Base-by-base conservation (phyloP, 2,797 vertebrate species). In the Cottoperca gobio region DNA sequence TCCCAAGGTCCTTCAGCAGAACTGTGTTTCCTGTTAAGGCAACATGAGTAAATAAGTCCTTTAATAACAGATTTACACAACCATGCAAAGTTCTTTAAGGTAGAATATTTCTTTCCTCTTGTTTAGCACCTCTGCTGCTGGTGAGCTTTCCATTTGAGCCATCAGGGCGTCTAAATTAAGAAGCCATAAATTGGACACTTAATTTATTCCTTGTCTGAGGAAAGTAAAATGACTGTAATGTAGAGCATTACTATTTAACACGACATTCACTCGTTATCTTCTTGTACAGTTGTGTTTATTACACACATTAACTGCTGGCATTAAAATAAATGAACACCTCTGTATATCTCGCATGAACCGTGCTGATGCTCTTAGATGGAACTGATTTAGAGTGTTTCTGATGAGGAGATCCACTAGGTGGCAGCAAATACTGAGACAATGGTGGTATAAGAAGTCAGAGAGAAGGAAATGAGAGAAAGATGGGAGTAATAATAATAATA, bases 361-460 rank as follows among this genome's bases (percentile, higher is more conserved):
- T 28, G 24, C 40, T 31, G 55, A 64, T 33, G 35, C 28, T 42
- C 23, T 16, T 21, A 6, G 43, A 14, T 14, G 54, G 40, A 26
- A 73, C 26, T 39, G 35, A 73, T 67, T 67, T 42, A 2, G n/a
- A 16, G 39, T 5, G 19, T 26, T 54, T 40, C 45, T 46, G 6
- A 42, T 12, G 2, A 35, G 23, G 10, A 6, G 0, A 23, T 54
- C 89, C 94, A 90, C 90, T 83, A 92, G 93, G 78, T 84, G 94
- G 91, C 89, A 92, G 88, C 88, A 91, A 72, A 89, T 19, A 49
- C 73, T 53, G 24, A n/a, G n/a, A n/a, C n/a, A n/a, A n/a, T n/a
- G n/a, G n/a, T n/a, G n/a, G n/a, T n/a, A n/a, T n/a, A n/a, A n/a
- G n/a, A n/a, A n/a, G n/a, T n/a, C n/a, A n/a, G n/a, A n/a, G n/a